Evolutionary conservation across 2,888 invertebrate genomes (phyloP), one percentile per base, ranked within the genome.

Genomic region (Dryococelus australis): DNA sequence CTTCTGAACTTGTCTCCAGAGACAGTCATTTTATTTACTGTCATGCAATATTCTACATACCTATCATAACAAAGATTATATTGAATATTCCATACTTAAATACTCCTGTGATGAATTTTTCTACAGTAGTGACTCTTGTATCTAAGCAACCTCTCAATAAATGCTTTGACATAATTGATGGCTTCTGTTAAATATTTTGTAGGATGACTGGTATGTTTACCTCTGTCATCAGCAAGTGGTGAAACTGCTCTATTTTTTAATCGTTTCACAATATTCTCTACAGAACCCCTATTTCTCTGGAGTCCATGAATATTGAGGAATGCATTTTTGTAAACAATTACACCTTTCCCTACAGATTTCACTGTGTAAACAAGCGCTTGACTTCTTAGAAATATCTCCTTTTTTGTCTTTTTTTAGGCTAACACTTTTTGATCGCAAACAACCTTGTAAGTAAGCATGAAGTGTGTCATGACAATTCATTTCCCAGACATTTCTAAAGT

Each of bases 301-400:
- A 83, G 27, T 83, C 83, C 83, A 83, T 83, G 83, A 83, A 83
- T 83, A 83, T 83, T 83, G 43, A 83, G 83, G 28, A 83, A 83
- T 27, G 83, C 83, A 35, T 43, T 83, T 83, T 83, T 83, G 83
- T 27, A 83, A 24, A 83, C 26, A 20, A 83, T 27, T 35, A 43
- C 83, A 83, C 26, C 83, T 83, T 83, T 83, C 43, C 83, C 27
- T 35, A 27, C 83, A 27, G 5, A 83, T 83, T 83, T 27, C 27
- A 83, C 83, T 26, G n/a, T 27, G 43, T 83, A 83, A 12, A 83
- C 27, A 27, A 83, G 28, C 16, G 83, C 26, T 43, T 83, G 10
- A 27, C 27, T 83, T 83, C 83, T n/a, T n/a, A n/a, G 24, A 24
- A 83, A 20, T 13, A 13, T n/a, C 83, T 83, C 83, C 10, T 8